Evolutionary conservation across 2,113 vertebrate species (phyloP).

Genomic region (Otus sunia): DNA sequence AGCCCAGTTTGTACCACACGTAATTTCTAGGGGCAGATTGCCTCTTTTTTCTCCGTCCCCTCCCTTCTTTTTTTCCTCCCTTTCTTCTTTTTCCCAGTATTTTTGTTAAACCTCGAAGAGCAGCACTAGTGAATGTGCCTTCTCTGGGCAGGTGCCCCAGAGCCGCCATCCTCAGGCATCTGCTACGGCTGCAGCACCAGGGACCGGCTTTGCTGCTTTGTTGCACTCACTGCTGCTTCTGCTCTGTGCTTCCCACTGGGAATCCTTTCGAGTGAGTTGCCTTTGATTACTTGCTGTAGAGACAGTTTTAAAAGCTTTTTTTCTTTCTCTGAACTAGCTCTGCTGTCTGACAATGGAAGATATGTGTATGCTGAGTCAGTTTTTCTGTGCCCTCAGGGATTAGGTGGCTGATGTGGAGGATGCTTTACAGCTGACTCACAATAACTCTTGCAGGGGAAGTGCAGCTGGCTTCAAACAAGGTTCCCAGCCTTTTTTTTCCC

Average conservation of each 20-base stretch:
- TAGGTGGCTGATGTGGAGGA: neutral
- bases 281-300: constrained; percentile 12
- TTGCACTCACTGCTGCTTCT: neutral
- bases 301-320: neutral
- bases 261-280: neutral
- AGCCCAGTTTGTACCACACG: neutral
- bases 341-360: neutral
- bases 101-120: neutral
- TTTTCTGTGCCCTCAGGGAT: neutral
- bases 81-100: neutral
- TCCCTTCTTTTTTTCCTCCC: no score
- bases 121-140: neutral
- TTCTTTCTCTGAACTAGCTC: neutral
- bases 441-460: neutral
- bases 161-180: neutral
- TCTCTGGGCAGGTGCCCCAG: neutral
- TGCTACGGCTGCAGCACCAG: neutral
- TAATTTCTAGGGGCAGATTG: neutral
- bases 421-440: neutral
- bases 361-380: neutral
- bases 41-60: rapidly evolving
- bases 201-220: neutral
- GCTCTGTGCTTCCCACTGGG: neutral
- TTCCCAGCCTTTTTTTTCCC: neutral
- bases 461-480: neutral